Conservation (phyloP, 2,888 invertebrate species). For the Pseudococcus longispinus region DNA sequence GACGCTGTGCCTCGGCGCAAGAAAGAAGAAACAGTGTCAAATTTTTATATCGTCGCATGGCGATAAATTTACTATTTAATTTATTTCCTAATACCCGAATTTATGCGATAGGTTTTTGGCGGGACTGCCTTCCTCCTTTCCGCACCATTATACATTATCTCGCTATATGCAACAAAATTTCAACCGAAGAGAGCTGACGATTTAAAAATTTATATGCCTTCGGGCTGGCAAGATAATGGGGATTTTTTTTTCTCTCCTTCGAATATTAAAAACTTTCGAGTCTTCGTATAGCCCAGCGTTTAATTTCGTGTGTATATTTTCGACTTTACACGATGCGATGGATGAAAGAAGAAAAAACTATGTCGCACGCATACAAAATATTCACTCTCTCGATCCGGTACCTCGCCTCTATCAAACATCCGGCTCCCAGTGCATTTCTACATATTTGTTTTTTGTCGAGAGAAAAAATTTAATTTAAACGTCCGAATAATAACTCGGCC, state of each 20-base stretch:
- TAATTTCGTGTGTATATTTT: not conserved
- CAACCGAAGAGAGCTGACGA: not conserved
- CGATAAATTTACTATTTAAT: constrained; percentile 35
- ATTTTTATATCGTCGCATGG: constrained; percentile 20
- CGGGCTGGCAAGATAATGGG: not conserved
- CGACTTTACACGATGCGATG: not conserved
- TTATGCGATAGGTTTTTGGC: constrained; percentile 24
- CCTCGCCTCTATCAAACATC: constrained; percentile 1
- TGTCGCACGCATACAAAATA: constrained; percentile 32
- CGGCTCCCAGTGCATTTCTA: not conserved
- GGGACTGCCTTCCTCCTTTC: not conserved
- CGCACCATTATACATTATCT: too few species aligned
- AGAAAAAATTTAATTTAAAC: constrained; percentile 20
- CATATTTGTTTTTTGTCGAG: constrained; percentile 6
- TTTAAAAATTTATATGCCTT: not conserved
- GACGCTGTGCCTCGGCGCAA: not conserved
- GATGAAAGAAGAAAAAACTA: constrained; percentile 14
- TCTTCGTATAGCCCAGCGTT: not conserved
- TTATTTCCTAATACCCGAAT: constrained; percentile 37
- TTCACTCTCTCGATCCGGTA: not conserved
- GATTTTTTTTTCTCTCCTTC: not conserved
- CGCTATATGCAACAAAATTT: not conserved
- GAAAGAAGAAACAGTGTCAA: not conserved
- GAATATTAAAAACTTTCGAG: constrained; percentile 8
- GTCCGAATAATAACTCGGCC: not conserved